Evolutionary conservation across 2,113 vertebrate species (phyloP), one percentile per base, ranked within the genome.

Genomic region (Anguilla japonica): DNA sequence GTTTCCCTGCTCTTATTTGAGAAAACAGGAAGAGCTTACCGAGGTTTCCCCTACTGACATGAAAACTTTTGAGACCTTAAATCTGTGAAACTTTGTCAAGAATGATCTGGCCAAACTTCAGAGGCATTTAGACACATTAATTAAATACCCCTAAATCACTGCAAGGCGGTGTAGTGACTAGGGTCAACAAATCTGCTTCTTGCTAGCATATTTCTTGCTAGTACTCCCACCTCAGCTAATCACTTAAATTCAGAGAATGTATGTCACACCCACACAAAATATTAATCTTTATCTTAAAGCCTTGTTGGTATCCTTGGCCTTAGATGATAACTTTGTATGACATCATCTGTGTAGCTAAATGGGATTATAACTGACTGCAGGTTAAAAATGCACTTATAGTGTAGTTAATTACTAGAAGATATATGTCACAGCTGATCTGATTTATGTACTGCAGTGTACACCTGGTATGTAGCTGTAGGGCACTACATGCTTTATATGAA

Each of bases 21-120:
- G 85, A 82, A 79, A 86, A 81, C 85, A 86, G 85, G 85, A 86
- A 86, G n/a, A 34, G 85, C 22, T 57, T 43, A 53, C 56, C 50
- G 56, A 56, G 85, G 85, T 81, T 81, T 67, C 79, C 79, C 40
- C 79, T 56, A 41, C 50, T 81, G 85, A 86, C 39, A 53, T 81
- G 56, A 34, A 63, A 81, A 57, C 43, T 85, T 34, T 71, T 39
- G 67, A 67, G 71, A 67, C 60, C 60, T 5, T 67, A 11, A 20
- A 80, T 22, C 79, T 18, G 79, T 18, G 79, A 41, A 34, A 80
- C 39, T 41, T 40, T 20, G 79, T 40, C 1, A 41, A 29, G 40
- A 39, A 18, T 0, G 39, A 16, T 14, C 14, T 7, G 40, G 20
- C 79, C 40, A 18, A 41, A 41, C 39, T 20, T 80, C 18, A 11